Base-by-base conservation (phyloP, 2,888 invertebrate genomes). In the Eremobia ochroleuca region DNA sequence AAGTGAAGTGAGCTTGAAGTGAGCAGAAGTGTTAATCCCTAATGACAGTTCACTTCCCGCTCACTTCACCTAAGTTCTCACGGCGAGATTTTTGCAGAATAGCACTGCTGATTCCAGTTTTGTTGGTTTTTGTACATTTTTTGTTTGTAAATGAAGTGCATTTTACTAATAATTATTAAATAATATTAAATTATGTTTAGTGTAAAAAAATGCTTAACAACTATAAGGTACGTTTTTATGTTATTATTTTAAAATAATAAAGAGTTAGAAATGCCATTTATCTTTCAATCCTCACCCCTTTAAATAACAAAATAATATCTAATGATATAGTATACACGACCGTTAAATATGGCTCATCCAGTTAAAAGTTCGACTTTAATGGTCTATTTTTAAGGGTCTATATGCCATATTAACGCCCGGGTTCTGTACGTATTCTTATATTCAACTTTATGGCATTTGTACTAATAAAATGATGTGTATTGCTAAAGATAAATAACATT, bases 111-210 rank as follows among this genome's bases (percentile, higher is more conserved):
- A n/a, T n/a, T n/a, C n/a, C n/a, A n/a, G 71, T 76, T 73, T 65
- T 69, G n/a, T 72, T 77, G n/a, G 62, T 55, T 73, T 83, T 80
- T 74, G 81, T 79, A 82, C 69, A 80, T 64, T 73, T 15, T 73
- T 81, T 73, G 40, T 75, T 72, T 77, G 72, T 81, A 59, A 79
- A 76, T 77, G 65, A 76, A 31, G 43, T 76, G 64, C 18, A 71
- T 69, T 84, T 73, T 70, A 75, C 55, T 73, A 80, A 73, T 69
- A 46, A 70, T 72, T 61, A 73, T 80, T 82, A 78, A 81, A 75
- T 73, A 59, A 65, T 65, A 68, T 82, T 65, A 75, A 81, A 77
- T 75, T 74, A 70, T 82, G 4, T 73, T 76, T 75, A 77, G 46
- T 75, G 69, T n/a, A n/a, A 73, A 55, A 66, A 31, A 61, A 28